These are phyloP conservation scores for Gandaritis pyraliata DNA, from an alignment of 2,888 invertebrate genomes.

Conservation along the genomic window DNA sequence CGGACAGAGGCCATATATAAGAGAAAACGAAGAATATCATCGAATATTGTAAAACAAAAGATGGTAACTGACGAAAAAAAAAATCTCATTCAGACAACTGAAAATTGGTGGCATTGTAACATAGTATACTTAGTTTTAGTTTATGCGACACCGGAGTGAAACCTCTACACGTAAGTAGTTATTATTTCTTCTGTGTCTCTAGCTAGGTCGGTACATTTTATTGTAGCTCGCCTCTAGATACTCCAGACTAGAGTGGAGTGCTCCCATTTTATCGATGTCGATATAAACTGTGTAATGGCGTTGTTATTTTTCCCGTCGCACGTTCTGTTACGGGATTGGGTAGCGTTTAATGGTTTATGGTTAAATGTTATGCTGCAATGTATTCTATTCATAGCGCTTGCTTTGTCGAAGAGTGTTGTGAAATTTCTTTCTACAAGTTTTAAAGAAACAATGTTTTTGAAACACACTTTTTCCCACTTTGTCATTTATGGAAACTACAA, in stretches of 20 bases:
- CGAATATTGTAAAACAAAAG: too few species aligned
- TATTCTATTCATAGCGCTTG: conserved; percentile 47
- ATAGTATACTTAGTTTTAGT: neutral
- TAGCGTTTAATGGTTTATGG: conserved; percentile 60
- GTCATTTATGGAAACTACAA: too few species aligned
- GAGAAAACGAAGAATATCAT: too few species aligned
- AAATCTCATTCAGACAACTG: too few species aligned
- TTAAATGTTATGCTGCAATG: conserved; percentile 53
- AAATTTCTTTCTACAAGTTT: neutral
- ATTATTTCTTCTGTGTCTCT: conserved; percentile 47
- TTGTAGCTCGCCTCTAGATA: conserved; percentile 82
- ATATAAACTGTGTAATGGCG: conserved; percentile 68
- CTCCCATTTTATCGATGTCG: conserved; percentile 72
- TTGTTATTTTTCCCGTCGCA: conserved; percentile 64
- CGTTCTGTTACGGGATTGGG: conserved; percentile 56
- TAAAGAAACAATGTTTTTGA: neutral
- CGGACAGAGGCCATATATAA: too few species aligned
- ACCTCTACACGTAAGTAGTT: neutral
- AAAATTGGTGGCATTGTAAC: neutral
- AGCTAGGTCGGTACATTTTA: conserved; percentile 83
- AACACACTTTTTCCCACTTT: too few species aligned
- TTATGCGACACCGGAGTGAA: conserved; percentile 10
- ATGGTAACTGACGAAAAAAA: too few species aligned
- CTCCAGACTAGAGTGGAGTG: conserved; percentile 64
- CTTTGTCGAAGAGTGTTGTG: conserved; percentile 26